These are phyloP conservation scores for Peucedramus taeniatus DNA, from an alignment of 2,113 vertebrate species.

Conservation along the genomic window DNA sequence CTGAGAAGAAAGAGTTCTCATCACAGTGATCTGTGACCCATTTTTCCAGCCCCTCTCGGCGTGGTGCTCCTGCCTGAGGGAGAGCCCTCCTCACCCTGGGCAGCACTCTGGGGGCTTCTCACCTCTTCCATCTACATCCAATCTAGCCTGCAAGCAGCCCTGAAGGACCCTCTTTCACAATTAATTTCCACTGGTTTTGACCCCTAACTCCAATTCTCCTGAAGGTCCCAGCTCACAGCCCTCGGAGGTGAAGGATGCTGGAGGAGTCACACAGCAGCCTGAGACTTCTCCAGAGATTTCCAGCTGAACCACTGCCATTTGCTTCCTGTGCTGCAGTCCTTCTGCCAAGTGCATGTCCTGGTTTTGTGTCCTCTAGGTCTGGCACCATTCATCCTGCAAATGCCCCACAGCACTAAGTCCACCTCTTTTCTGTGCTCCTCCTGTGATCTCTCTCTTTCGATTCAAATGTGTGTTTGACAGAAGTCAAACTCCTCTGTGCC, in stretches of 20 bases:
- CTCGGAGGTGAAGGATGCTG: not conserved
- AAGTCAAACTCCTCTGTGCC: not conserved
- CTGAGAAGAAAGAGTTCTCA: not conserved
- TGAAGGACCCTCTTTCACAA: not conserved
- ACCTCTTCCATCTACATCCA: not conserved
- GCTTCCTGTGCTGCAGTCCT: not conserved
- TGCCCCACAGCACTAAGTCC: not conserved
- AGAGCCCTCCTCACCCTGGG: not conserved
- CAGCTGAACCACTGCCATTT: not conserved
- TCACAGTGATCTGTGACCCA: not conserved
- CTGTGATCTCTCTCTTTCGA: not conserved
- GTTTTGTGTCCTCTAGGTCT: not conserved
- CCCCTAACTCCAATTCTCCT: not conserved
- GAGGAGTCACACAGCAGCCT: not conserved
- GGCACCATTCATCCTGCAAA: not conserved
- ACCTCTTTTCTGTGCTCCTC: not conserved
- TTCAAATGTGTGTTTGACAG: not conserved
- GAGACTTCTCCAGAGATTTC: not conserved
- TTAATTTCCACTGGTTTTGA: not conserved
- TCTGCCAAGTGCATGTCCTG: not conserved
- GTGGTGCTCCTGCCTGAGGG: not conserved
- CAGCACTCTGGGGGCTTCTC: not conserved
- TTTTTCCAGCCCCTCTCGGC: not conserved
- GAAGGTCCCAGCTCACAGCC: not conserved
- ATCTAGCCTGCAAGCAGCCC: not conserved